phyloP scores from a whole-genome alignment of 2,113 vertebrate genomes.

The Eidolon helvum region DNA sequence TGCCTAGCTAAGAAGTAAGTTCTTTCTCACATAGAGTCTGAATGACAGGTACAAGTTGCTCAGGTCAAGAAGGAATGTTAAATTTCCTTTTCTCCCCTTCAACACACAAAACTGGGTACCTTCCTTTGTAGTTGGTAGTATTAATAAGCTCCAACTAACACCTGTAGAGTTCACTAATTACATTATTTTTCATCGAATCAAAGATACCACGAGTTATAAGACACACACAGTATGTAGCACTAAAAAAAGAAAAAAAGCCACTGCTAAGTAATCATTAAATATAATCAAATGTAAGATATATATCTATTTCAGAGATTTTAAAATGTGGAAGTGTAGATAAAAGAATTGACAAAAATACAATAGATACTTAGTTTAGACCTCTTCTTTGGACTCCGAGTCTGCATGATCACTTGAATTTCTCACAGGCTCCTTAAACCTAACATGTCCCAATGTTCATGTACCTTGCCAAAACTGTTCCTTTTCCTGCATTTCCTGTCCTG shows the following conservation, averaged over 20 bases:
- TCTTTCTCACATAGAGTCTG: neutral
- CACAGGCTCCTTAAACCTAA: neutral
- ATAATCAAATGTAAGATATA: neutral
- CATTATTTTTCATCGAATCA: neutral
- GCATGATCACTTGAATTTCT: neutral
- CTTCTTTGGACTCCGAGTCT: neutral
- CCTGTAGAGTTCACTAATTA: neutral
- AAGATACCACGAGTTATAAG: neutral
- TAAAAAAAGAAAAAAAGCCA: neutral
- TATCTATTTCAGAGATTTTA: neutral
- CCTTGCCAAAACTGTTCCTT: neutral
- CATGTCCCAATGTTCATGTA: neutral
- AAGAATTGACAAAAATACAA: neutral
- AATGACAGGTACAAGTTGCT: neutral
- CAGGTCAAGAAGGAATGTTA: neutral
- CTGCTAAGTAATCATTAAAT: neutral
- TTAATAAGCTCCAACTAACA: neutral
- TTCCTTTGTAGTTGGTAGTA: neutral
- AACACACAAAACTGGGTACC: neutral
- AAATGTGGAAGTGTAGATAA: neutral
- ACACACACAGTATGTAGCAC: neutral
- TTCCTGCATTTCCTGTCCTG: neutral
- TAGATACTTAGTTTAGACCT: neutral
- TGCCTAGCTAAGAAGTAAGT: neutral
- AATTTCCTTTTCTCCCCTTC: neutral